Conservation (phyloP, 2,888 invertebrate genomes). For the Melangyna quadrimaculata region DNA sequence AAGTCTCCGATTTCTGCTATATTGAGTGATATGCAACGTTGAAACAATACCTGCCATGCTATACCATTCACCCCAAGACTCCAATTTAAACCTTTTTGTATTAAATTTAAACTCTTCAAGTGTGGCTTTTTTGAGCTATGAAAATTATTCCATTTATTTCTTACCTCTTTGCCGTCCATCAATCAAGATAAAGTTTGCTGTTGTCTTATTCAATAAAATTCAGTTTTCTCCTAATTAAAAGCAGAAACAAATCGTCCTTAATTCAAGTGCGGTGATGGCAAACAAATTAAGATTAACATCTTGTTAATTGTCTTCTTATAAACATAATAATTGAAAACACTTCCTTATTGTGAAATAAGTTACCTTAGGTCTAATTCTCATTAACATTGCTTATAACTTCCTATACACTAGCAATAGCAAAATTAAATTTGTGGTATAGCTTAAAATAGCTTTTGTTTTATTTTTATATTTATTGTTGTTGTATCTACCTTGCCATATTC, state of each 20-base stretch:
- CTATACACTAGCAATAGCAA: no score
- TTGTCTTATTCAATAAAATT: not conserved
- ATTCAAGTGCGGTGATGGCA: slow-evolving; percentile 24
- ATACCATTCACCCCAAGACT: no score
- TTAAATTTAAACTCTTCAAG: no score
- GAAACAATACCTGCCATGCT: no score
- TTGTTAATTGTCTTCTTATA: not conserved
- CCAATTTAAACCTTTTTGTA: no score
- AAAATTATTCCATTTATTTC: no score
- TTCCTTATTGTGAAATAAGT: not conserved
- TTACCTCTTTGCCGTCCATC: not conserved
- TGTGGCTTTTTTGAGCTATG: no score
- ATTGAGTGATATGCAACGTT: no score
- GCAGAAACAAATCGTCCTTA: slow-evolving; percentile 44
- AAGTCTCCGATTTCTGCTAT: no score
- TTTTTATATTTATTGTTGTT: not conserved
- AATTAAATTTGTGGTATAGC: slow-evolving; percentile 13
- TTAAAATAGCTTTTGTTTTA: no score
- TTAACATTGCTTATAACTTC: no score
- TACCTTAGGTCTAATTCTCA: no score
- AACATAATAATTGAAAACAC: not conserved
- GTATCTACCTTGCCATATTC: not conserved
- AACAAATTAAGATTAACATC: slow-evolving; percentile 52
- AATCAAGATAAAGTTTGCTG: not conserved
- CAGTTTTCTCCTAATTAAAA: not conserved